Percentiles rank a stretch among this genome's conserved stretches.
phyloP scores from a whole-genome alignment of 2,113 vertebrate species.

The Phainopepla nitens region DNA sequence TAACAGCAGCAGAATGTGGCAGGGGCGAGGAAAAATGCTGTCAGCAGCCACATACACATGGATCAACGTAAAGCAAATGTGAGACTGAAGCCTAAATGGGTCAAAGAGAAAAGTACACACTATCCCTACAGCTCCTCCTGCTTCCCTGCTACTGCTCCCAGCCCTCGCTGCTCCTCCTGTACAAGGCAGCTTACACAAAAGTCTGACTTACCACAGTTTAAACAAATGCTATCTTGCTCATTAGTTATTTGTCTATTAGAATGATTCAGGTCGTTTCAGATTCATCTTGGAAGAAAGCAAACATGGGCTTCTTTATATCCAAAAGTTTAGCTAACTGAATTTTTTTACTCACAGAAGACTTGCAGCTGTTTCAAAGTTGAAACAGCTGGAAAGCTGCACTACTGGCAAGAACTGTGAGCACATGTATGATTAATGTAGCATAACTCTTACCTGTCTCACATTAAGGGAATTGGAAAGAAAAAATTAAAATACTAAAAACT shows the following conservation, averaged over 20 bases:
- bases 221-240: not conserved
- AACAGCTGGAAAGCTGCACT: slow-evolving; percentile 16
- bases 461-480: not conserved
- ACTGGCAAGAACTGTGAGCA: not conserved
- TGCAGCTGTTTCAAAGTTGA: not conserved
- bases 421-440: not conserved
- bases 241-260: not conserved
- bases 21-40: not conserved
- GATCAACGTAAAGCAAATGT: not conserved
- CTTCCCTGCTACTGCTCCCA: not conserved
- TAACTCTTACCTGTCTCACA: not conserved
- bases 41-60: slow-evolving; percentile 2
- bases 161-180: not conserved
- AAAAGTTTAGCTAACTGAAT: not conserved
- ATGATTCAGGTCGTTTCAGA: not conserved
- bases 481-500: not conserved
- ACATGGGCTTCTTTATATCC: not conserved
- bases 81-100: not conserved
- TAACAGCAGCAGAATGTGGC: not conserved
- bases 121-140: not conserved
- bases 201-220: not conserved
- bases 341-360: not conserved
- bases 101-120: slow-evolving; percentile 33
- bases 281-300: not conserved
- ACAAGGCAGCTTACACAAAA: not conserved